phyloP scores from a whole-genome alignment of 2,888 invertebrate species.

The Apocheima hispidaria region DNA sequence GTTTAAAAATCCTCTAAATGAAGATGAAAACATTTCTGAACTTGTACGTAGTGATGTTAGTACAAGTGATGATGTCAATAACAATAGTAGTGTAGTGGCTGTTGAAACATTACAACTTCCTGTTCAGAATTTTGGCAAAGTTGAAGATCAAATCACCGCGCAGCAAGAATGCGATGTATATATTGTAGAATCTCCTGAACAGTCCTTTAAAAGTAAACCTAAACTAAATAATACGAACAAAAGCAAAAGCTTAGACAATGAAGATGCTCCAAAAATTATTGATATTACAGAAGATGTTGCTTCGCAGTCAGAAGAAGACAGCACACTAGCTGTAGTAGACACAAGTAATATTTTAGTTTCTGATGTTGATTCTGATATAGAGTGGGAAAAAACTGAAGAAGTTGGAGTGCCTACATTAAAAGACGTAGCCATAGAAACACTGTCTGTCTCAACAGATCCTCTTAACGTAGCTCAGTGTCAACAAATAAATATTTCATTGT shows the following conservation, averaged over 20 bases:
- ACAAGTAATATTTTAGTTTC: constrained; percentile 85
- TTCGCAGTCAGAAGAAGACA: constrained; percentile 55
- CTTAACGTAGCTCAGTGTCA: constrained; percentile 75
- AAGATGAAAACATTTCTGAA: constrained; percentile 11
- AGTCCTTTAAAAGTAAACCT: constrained; percentile 60
- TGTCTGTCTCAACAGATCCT: constrained; percentile 75
- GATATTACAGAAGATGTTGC: constrained; percentile 70
- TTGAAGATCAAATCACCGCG: constrained; percentile 21
- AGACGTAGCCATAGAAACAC: constrained; percentile 65
- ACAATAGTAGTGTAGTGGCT: constrained; percentile 52
- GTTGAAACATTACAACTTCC: constrained; percentile 32
- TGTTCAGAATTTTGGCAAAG: constrained; percentile 21
- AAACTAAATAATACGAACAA: constrained; percentile 68
- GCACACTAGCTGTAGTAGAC: constrained; percentile 69
- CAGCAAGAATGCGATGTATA: constrained; percentile 52
- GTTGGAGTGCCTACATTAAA: constrained; percentile 50
- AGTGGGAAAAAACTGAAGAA: constrained; percentile 83
- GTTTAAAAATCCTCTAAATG: constrained; percentile 13
- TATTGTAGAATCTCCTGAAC: constrained; percentile 78
- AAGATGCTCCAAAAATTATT: constrained; percentile 75
- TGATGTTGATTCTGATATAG: constrained; percentile 88
- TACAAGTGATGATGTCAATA: constrained; percentile 61
- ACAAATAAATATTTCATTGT: constrained; percentile 71
- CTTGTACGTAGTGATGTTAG: constrained; percentile 28
- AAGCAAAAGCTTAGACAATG: constrained; percentile 82